Conservation (phyloP, 1,140 invertebrate species). For the Caenorhabditis remanei region DNA sequence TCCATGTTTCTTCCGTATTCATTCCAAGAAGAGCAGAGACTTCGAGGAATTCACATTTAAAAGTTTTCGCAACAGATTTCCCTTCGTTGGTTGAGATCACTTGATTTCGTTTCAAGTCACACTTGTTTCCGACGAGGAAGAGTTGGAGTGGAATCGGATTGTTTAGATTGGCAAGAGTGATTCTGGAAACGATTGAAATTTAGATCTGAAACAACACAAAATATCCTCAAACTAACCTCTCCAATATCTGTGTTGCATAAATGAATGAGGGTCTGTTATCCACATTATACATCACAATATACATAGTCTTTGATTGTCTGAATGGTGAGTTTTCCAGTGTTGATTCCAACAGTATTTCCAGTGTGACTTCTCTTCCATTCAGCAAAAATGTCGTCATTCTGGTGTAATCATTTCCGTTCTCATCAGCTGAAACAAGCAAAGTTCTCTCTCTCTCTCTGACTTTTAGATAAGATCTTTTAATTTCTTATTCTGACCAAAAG, state of each 20-base stretch:
- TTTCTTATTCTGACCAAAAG: slow-evolving; percentile 22
- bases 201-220: background rate
- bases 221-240: slow-evolving; percentile 2
- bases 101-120: slow-evolving; percentile 39
- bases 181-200: background rate
- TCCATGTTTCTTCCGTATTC: slow-evolving; percentile 36
- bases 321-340: slow-evolving; percentile 38
- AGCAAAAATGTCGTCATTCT: slow-evolving; percentile 35
- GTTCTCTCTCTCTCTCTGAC: too few species aligned
- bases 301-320: background rate
- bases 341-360: slow-evolving; percentile 16
- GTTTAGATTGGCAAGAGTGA: background rate
- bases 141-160: slow-evolving; percentile 3
- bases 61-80: slow-evolving; percentile 23
- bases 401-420: slow-evolving; percentile 43
- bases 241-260: slow-evolving; percentile 9
- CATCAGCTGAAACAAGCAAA: slow-evolving; percentile 3
- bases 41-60: slow-evolving; percentile 41
- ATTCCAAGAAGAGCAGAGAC: slow-evolving; percentile 30
- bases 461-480: background rate
- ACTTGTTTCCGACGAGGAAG: slow-evolving; percentile 19
- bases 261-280: slow-evolving; percentile 23
- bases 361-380: slow-evolving; percentile 31
- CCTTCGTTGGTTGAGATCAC: slow-evolving; percentile 20
- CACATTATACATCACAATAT: slow-evolving; percentile 52